Conservation (phyloP, 1,140 invertebrate genomes). For the Akabosia matsudoensis region DNA sequence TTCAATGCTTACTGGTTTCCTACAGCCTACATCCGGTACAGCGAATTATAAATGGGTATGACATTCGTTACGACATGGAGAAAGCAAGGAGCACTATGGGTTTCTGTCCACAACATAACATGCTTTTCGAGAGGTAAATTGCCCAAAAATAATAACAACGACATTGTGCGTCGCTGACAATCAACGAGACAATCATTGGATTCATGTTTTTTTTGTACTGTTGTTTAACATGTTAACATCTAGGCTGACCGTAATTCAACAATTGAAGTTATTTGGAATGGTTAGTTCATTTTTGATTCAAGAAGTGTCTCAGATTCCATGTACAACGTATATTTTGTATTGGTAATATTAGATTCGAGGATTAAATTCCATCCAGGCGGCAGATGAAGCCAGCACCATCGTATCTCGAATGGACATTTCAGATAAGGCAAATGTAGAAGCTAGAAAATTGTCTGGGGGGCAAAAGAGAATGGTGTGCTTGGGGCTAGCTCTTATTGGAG, state of each 20-base stretch:
- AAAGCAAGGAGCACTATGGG: constrained; percentile 69
- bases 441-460: constrained; percentile 56
- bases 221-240: no score
- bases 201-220: no score
- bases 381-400: background rate
- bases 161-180: no score
- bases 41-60: constrained; percentile 66
- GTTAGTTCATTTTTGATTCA: background rate
- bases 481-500: constrained; percentile 56
- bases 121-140: constrained; percentile 86
- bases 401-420: background rate
- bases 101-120: constrained; percentile 91
- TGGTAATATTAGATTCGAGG: background rate
- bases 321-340: background rate
- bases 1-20: constrained; percentile 54
- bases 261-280: constrained; percentile 77
- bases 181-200: no score
- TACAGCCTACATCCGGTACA: constrained; percentile 64
- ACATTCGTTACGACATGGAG: constrained; percentile 61
- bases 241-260: constrained; percentile 68
- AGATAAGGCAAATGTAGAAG: constrained; percentile 53
- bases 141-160: no score
- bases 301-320: background rate
- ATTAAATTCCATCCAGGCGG: background rate
- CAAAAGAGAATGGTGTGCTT: constrained; percentile 59